These are phyloP conservation scores for Leptinotarsa undecemlineata DNA, from an alignment of 1,140 invertebrate genomes.

Conservation along the genomic window DNA sequence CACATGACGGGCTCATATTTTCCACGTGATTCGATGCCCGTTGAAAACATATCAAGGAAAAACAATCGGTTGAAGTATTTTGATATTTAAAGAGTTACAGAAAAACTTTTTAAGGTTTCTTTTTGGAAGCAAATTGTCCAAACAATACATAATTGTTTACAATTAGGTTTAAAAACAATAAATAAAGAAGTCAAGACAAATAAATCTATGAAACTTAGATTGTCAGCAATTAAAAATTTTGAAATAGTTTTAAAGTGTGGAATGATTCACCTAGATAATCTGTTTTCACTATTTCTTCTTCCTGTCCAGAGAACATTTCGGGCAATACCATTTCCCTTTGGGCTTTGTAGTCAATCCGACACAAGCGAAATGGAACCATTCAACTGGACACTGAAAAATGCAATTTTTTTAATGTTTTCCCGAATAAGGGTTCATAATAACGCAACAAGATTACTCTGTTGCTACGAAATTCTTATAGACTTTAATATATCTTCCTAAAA, in stretches of 20 bases:
- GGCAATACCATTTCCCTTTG: conserved; percentile 99
- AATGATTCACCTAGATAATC: conserved; percentile 15
- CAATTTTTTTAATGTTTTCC: background rate
- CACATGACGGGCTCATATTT: too few species aligned
- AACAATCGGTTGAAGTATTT: background rate
- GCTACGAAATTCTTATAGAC: too few species aligned
- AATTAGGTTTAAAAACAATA: too few species aligned
- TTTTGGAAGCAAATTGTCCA: too few species aligned
- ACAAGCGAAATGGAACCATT: conserved; percentile 99
- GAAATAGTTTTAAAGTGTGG: conserved; percentile 9
- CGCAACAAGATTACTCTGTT: too few species aligned
- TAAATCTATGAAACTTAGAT: background rate
- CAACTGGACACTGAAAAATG: conserved; percentile 83
- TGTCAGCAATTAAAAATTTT: background rate
- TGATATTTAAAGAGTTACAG: too few species aligned
- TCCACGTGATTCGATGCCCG: too few species aligned
- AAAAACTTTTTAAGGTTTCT: too few species aligned
- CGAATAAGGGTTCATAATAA: too few species aligned
- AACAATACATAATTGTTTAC: too few species aligned
- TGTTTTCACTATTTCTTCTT: conserved; percentile 73
- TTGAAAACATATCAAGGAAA: conserved; percentile 7
- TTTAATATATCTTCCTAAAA: too few species aligned
- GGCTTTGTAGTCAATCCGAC: conserved; percentile 96
- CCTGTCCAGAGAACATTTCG: conserved; percentile 84
- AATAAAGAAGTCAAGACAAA: background rate